phyloP scores from a whole-genome alignment of 2,888 invertebrate species.

The Sphinx pinastri region DNA sequence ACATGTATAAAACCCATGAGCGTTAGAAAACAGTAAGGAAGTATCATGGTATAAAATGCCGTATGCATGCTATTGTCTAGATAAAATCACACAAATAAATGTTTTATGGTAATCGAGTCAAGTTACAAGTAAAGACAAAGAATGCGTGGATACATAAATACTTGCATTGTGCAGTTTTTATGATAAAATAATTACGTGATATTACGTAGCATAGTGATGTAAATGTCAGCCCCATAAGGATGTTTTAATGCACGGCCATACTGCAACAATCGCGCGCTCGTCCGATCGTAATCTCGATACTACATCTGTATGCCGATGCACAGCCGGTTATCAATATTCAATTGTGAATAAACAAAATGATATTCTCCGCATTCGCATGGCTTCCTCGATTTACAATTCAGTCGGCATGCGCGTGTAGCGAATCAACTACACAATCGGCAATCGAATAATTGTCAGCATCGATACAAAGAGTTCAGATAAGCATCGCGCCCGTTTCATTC shows the following conservation, averaged over 20 bases:
- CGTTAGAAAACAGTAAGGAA: neutral
- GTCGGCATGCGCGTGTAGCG: slow-evolving; percentile 51
- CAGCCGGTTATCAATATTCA: slow-evolving; percentile 63
- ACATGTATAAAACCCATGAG: neutral
- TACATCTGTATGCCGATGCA: slow-evolving; percentile 58
- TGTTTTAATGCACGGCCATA: slow-evolving; percentile 22
- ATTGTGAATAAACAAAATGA: slow-evolving; percentile 65
- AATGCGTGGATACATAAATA: slow-evolving; percentile 15
- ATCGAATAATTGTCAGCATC: slow-evolving; percentile 69
- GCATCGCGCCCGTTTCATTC: slow-evolving; percentile 71
- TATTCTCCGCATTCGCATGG: slow-evolving; percentile 63
- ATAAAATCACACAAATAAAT: slow-evolving; percentile 5
- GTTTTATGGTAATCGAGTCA: slow-evolving; percentile 17
- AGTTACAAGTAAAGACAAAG: slow-evolving; percentile 7
- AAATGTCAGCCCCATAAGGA: slow-evolving; percentile 23
- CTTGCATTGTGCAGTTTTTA: neutral
- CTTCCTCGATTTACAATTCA: slow-evolving; percentile 62
- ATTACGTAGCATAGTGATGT: slow-evolving; percentile 18
- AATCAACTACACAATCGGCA: slow-evolving; percentile 51
- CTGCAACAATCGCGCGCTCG: slow-evolving; percentile 33
- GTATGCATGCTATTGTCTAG: neutral
- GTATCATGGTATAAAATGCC: neutral
- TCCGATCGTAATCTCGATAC: slow-evolving; percentile 43
- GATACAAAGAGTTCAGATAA: slow-evolving; percentile 71
- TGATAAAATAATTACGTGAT: slow-evolving; percentile 16